Evolutionary conservation across 2,888 invertebrate species (phyloP).

Genomic region (Cataglyphis altisquamis): DNA sequence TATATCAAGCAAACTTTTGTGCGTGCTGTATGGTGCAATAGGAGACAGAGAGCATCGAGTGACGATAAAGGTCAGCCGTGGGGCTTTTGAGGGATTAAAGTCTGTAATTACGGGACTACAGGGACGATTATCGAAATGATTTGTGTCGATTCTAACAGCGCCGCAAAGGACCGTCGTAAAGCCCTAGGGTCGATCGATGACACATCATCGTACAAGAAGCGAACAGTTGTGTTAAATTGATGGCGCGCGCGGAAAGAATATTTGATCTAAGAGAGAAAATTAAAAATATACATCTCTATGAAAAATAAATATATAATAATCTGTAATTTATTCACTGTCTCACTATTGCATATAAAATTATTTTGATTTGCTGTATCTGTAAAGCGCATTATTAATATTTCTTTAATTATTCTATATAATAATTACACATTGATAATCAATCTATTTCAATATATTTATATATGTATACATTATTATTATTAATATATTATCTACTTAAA

Average conservation of each 20-base stretch:
- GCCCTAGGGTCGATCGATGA: constrained; percentile 26
- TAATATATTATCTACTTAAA: background rate
- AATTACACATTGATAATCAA: background rate
- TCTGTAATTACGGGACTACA: constrained; percentile 44
- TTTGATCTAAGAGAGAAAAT: background rate
- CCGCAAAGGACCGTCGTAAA: constrained; percentile 1
- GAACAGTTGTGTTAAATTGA: background rate
- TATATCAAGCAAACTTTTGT: constrained; percentile 61
- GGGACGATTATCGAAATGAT: constrained; percentile 41
- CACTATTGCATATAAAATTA: background rate
- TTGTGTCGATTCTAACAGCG: constrained; percentile 24
- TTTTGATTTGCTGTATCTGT: background rate
- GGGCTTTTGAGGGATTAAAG: constrained; percentile 58
- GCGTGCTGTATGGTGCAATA: background rate
- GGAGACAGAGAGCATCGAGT: constrained; percentile 8
- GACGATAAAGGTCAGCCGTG: constrained; percentile 25
- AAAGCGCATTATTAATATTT: background rate
- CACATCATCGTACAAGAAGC: constrained; percentile 30
- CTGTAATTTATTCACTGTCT: background rate
- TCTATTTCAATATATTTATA: background rate
- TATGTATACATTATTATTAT: background rate
- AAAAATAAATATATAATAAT: background rate
- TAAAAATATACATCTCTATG: background rate
- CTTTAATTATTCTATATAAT: background rate
- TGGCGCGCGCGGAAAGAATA: background rate